Evolutionary conservation across 2,113 vertebrate genomes (phyloP), one percentile per base, ranked within the genome.

Genomic region (Varanus salvator): DNA sequence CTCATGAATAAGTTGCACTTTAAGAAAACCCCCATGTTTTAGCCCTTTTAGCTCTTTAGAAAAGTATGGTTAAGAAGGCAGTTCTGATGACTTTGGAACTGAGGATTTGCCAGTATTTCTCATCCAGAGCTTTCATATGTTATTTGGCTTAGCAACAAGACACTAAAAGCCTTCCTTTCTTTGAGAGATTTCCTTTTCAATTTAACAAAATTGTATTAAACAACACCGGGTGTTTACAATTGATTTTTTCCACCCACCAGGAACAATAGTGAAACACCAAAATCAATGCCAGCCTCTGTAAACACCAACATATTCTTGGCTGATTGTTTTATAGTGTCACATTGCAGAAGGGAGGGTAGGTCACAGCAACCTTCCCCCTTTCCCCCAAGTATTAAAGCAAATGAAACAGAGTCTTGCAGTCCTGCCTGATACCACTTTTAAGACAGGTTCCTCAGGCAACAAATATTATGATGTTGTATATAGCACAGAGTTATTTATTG

Each of bases 171-270:
- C 57, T 89, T 91, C 66, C 17, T 89, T 84, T 95, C 90, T 92
- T 69, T 90, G 69, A 64, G 75, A 90, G 60, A 57, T 60, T 90
- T 71, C 86, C 76, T 91, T 85, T 90, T 60, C 74, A 93, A 90
- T 91, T 11, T 90, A 91, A 92, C 50, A 91, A 90, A 94, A 86
- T 14, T 92, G 64, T 87, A 92, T 86, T 92, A 88, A 89, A 69
- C 74, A 92, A 93, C 87, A 87, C 71, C 84, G 80, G 57, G 90
- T 92, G 72, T 91, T 94, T 93, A 72, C 57, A 94, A 95, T 87
- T 91, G 94, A 95, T 97, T 96, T 96, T 80, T 94, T 85, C 91
- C 64, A 93, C 81, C 85, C 66, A 93, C 86, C 87, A 91, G 90
- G 78, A 94, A 84, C 86, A 94, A 77, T 85, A 91, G 85, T 94